These are phyloP conservation scores for Cotesia typhae DNA, from an alignment of 1,140 invertebrate species.

Conservation along the genomic window DNA sequence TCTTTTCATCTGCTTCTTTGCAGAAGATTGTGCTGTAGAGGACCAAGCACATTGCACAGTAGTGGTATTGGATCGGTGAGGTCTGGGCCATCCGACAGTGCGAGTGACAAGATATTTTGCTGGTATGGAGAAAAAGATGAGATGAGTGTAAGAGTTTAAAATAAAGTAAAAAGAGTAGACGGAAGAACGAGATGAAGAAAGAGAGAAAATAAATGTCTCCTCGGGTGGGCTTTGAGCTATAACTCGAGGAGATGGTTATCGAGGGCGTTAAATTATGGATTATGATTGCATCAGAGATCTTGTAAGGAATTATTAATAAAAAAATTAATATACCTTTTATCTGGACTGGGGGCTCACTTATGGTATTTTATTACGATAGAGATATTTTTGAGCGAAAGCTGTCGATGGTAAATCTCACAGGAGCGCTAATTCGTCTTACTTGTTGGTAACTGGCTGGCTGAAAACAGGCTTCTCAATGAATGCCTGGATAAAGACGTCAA, in stretches of 20 bases:
- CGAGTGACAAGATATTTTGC: slow-evolving; percentile 22
- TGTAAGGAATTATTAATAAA: slow-evolving; percentile 8
- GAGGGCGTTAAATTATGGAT: slow-evolving; percentile 37
- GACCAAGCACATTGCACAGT: background rate
- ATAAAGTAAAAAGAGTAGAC: background rate
- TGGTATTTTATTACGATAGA: background rate
- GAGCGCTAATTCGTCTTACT: slow-evolving; percentile 31
- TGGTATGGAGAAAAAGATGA: background rate
- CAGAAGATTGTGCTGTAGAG: no score
- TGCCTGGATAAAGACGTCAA: slow-evolving; percentile 39
- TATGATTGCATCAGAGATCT: slow-evolving; percentile 14
- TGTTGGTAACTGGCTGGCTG: slow-evolving; percentile 2
- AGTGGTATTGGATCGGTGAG: background rate
- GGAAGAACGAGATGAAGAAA: slow-evolving; percentile 4
- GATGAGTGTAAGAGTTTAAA: background rate
- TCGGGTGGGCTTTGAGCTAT: slow-evolving; percentile 8
- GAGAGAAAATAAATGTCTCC: slow-evolving; percentile 11
- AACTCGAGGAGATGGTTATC: slow-evolving; percentile 21
- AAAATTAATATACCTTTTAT: no score
- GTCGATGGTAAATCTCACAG: slow-evolving; percentile 24
- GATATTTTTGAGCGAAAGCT: background rate
- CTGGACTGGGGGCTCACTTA: no score
- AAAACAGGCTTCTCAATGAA: slow-evolving; percentile 26
- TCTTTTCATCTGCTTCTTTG: background rate
- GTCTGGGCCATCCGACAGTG: background rate